Percentiles rank a stretch among this genome's conserved stretches.
These are phyloP conservation scores for Drosophila gaucha DNA, from an alignment of 2,888 invertebrate species.

Conservation along the genomic window DNA sequence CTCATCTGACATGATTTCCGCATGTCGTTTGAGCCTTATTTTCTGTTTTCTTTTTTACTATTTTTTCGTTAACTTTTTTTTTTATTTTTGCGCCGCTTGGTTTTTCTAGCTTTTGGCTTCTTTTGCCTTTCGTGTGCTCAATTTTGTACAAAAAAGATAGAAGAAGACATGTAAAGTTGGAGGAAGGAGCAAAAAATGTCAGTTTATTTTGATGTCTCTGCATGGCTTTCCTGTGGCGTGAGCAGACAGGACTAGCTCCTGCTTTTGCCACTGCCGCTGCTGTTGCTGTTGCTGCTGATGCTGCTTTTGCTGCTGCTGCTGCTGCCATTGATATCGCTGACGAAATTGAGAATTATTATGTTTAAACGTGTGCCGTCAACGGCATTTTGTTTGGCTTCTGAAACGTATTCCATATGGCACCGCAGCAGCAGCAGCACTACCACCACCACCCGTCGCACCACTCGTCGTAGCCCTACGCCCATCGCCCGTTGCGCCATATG, in stretches of 20 bases:
- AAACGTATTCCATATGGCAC: conserved; percentile 9
- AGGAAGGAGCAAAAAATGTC: conserved; percentile 49
- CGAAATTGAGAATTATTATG: conserved; percentile 81
- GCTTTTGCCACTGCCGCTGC: conserved; percentile 14
- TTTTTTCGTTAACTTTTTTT: conserved; percentile 28
- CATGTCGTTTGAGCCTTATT: conserved; percentile 73
- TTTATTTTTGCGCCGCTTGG: conserved; percentile 16
- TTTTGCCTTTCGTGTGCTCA: conserved; percentile 67
- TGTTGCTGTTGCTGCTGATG: background rate
- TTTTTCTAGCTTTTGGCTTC: conserved; percentile 50
- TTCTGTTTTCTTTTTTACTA: conserved; percentile 26
- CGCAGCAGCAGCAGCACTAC: background rate
- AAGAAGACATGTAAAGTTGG: conserved; percentile 25
- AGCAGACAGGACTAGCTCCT: conserved; percentile 6
- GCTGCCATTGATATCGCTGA: conserved; percentile 74
- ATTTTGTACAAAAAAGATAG: conserved; percentile 55
- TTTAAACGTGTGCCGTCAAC: conserved; percentile 70
- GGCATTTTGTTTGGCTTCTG: conserved; percentile 47
- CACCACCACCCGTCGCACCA: conserved; percentile 14
- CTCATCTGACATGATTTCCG: conserved; percentile 79
- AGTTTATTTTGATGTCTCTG: conserved; percentile 78
- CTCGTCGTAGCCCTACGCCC: too few species aligned
- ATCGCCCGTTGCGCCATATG: conserved; percentile 16
- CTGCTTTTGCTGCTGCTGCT: background rate
- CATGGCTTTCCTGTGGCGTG: conserved; percentile 68